Conservation (phyloP, 2,888 invertebrate species). For the Pristionchus maxplancki region DNA sequence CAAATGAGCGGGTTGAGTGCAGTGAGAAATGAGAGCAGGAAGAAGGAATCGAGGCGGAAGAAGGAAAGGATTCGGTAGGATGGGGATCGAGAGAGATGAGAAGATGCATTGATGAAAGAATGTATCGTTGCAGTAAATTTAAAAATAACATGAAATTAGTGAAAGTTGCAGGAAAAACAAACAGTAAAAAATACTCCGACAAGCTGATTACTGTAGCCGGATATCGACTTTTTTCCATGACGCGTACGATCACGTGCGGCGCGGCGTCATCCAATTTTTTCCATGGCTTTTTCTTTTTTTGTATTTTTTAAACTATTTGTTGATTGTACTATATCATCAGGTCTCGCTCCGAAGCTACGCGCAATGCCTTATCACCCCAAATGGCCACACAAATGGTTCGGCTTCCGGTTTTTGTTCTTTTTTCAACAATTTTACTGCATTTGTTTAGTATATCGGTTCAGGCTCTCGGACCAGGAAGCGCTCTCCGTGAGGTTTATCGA, state of each 20-base stretch:
- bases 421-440: neutral
- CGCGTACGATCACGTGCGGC: too few species aligned
- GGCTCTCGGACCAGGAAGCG: neutral
- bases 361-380: too few species aligned
- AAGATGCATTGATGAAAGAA: neutral
- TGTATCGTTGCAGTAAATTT: too few species aligned
- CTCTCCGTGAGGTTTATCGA: too few species aligned
- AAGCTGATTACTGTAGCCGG: neutral
- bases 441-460: neutral
- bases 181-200: neutral
- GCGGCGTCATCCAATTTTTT: neutral
- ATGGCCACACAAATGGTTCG: too few species aligned
- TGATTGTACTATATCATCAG: neutral
- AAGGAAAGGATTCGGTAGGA: neutral
- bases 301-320: neutral
- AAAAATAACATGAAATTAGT: too few species aligned
- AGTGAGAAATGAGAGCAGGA: slow-evolving; percentile 4
- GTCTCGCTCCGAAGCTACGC: neutral
- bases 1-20: slow-evolving; percentile 33
- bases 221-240: neutral
- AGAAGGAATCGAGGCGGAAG: neutral
- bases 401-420: neutral
- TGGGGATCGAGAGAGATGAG: neutral
- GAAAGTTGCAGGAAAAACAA: neutral
- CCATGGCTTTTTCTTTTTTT: neutral